Base-by-base conservation (phyloP, 2,888 invertebrate genomes). In the Artemia sp. region DNA sequence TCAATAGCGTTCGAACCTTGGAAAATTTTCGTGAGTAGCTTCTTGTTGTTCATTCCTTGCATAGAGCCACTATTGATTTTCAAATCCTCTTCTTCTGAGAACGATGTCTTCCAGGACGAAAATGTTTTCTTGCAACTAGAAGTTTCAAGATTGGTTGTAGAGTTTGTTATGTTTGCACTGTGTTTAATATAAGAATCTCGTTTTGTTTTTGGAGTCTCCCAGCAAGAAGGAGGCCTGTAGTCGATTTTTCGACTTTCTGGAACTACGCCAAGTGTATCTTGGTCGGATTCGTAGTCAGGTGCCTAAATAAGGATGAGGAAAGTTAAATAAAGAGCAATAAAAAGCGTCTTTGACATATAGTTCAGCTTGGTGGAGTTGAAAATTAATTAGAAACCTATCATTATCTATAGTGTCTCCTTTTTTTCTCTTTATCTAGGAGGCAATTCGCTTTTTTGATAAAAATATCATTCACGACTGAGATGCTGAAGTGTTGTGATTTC, bases 261-360 rank as follows among this genome's bases (percentile, higher is more conserved):
- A 58, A 58, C 24, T 58, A 24, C 24, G 9, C 24, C 64, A n/a
- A 58, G 64, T 9, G 64, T 10, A 19, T 89, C 89, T 77, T 86
- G 86, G 71, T 83, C 82, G 10, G 87, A 86, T 76, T 90, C 88
- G 78, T 89, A 90, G 77, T 90, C 90, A 73, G 86, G 87, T 71
- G 90, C 90, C 89, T 89, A 79, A 12, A 12, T n/a, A 7, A n/a
- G 50, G n/a, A 51, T 50, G 52, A 51, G n/a, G 8, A 14, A 38
- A 38, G 9, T n/a, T 68, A n/a, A 69, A 14, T n/a, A 12, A 5
- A n/a, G 10, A 38, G 69, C 8, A 72, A 71, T 64, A 53, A 67
- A 69, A 53, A n/a, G 14, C 24, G 68, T 51, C 50, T 68, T 38
- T 38, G 12, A n/a, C 12, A 11, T 19, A 9, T 14, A 14, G 12